Evolutionary conservation across 2,113 vertebrate genomes (phyloP), one percentile per base, ranked within the genome.

Genomic region (Xerus inauris): DNA sequence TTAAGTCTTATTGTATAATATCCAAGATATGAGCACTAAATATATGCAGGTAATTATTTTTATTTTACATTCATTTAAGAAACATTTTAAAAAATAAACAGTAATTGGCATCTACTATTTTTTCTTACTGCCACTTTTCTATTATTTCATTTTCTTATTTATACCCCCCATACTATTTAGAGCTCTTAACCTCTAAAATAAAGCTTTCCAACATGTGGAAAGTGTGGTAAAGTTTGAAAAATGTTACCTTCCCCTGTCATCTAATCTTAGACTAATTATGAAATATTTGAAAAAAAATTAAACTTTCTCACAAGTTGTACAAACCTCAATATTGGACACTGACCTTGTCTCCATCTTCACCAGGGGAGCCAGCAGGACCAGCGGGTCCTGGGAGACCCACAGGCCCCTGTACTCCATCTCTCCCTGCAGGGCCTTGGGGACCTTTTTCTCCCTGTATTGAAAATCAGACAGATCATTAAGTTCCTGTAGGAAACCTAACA

Each of bases 331-430:
- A 65, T 67, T 59, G 91, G 89, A n/a, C 42, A 97, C 97, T 95
- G 65, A 99, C 99, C 99, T 99, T 99, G 98, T 99, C 99, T 88
- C 99, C 99, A 3, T 99, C 99, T 98, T 99, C 99, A 98, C 99
- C 99, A 0, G 99, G 99, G 95, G 99, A 99, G 38, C 99, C 99
- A 47, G 99, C 99, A 14, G 99, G 99, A 76, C 99, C 99, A 14
- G 99, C 99, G 47, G 99, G 99, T 26, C 99, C 99, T 0, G 99
- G 99, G 80, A 99, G 99, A 95, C 99, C 99, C 26, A 99, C 99
- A 16, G 99, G 99, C 94, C 99, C 99, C 97, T 99, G 99, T 47
- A 99, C 98, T 64, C 99, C 99, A 86, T 99, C 99, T 87, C 99
- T 99, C 83, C 99, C 99, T 71, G 99, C 99, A 22, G 99, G 99